Base-by-base conservation (phyloP, 1,140 invertebrate genomes). In the Dysdera silvatica region DNA sequence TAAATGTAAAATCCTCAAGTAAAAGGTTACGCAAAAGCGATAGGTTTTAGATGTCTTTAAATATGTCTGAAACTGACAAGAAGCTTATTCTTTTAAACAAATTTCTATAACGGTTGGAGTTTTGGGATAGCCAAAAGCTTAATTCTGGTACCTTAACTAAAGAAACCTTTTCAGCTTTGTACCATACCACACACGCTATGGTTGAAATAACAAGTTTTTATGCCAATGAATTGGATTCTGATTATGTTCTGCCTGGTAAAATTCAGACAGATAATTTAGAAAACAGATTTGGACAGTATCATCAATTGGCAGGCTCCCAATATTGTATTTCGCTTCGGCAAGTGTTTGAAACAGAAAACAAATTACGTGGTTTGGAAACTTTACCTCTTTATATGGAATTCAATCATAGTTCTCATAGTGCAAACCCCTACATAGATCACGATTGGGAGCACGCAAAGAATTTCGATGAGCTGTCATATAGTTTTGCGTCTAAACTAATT, bases 181-280 rank as follows among this genome's bases (percentile, higher is more conserved):
- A n/a, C 24, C 20, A 41, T 29, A 56, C 0, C 23, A 56, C 54
- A 4, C 14, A 56, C 8, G 23, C 8, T 18, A 35, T 54, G 4
- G 40, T 37, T 4, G 8, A 54, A 54, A 35, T 54, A 2, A 14
- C 33, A 8, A 14, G 12, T 0, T 37, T 37, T 54, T 54, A 35
- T 10, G 16, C 16, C 14, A 10, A 33, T 4, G 24, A 43, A 4
- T 45, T 56, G 14, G 12, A 48, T 23, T 45, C 48, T 10, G 49
- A 49, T 7, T 49, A 35, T 29, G 37, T 59, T 49, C n/a, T 59
- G 12, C 56, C 56, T 8, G 45, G 45, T 4, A 59, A 59, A 23
- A 16, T 59, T 24, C 45, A 49, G 20, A 59, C 56, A 8, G 56
- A 59, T 35, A n/a, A 33, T 24, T 48, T 59, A 24, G 56, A 59